Percentiles rank a stretch among this genome's conserved stretches.
phyloP scores from a whole-genome alignment of 1,140 invertebrate species.

The Adoxophyes honmai region DNA sequence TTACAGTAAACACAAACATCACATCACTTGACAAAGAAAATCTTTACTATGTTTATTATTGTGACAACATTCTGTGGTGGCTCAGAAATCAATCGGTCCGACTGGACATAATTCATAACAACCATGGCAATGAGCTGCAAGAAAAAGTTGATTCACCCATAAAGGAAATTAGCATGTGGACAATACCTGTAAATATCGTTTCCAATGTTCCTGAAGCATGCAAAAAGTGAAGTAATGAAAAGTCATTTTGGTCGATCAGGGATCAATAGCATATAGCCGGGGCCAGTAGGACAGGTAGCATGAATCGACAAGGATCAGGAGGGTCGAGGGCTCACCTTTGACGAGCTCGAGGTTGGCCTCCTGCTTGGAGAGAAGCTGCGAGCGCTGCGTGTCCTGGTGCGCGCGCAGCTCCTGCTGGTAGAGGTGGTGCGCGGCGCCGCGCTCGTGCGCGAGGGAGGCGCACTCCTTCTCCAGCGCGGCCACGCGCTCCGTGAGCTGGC shows the following conservation, averaged over 20 bases:
- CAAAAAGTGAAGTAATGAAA: slow-evolving; percentile 60
- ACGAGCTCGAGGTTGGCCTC: slow-evolving; percentile 94
- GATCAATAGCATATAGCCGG: slow-evolving; percentile 12
- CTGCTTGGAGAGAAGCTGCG: slow-evolving; percentile 89
- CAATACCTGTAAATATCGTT: slow-evolving; percentile 72
- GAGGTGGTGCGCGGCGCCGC: slow-evolving; percentile 90
- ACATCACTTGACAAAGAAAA: too few species aligned
- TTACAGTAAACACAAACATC: too few species aligned
- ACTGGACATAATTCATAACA: too few species aligned
- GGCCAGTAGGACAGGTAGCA: neutral
- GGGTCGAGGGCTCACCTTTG: slow-evolving; percentile 81
- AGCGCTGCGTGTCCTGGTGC: slow-evolving; percentile 93
- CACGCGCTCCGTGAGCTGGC: slow-evolving; percentile 87
- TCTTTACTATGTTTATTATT: too few species aligned
- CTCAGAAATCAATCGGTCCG: too few species aligned
- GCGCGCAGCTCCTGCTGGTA: slow-evolving; percentile 94
- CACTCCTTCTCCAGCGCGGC: slow-evolving; percentile 93
- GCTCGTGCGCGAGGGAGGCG: slow-evolving; percentile 90
- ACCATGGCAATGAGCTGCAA: too few species aligned
- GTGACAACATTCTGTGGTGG: too few species aligned
- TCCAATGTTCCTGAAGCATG: slow-evolving; percentile 75
- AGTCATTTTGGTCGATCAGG: slow-evolving; percentile 28
- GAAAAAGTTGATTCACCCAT: too few species aligned
- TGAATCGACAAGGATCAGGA: slow-evolving; percentile 11
- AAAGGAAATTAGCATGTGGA: slow-evolving; percentile 42